Evolutionary conservation across 1,140 invertebrate species (phyloP), one percentile per base, ranked within the genome.

Genomic region (Euwallacea similis): DNA sequence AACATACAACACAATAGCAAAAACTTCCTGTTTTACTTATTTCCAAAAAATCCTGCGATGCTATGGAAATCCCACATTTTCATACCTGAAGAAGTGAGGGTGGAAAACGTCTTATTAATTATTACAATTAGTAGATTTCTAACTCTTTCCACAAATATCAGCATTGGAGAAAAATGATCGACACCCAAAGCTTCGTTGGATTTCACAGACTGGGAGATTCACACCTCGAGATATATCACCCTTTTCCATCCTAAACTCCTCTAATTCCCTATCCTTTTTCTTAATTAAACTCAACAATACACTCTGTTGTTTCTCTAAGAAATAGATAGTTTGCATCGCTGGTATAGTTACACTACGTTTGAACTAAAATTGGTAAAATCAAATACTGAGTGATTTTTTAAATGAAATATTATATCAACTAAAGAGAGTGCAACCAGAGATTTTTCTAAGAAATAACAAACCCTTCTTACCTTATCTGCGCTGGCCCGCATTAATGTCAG

Each of bases 201-300:
- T 33, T 33, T 42, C 15, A 42, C 2, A 50, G 16, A 15, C 47
- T 42, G 42, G 15, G 50, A 67, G 7, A 60, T 60, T 61, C 59
- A 44, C 47, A 77, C 76, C 55, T 73, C 75, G 72, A 13, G 75
- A 71, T 58, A 77, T 74, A 61, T 65, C 54, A 44, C 75, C 74
- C 46, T 75, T 74, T 73, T 78, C 77, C 71, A 73, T 72, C 50
- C 73, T 59, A 73, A 77, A 73, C 65, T 78, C 74, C 46, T 74
- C 60, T 10, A 78, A 69, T 71, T 76, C 75, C 50, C 55, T 74
- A 56, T 78, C 76, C 68, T 78, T 78, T 43, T 75, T 76, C 47
- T 74, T 56, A 21, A 78, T n/a, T 15, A 75, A 53, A 47, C 73
- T 67, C 46, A 65, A 65, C 43, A 78, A 62, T 67, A 71, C 69